Conservation (phyloP, 2,113 vertebrate species). For the Crocuta crocuta region DNA sequence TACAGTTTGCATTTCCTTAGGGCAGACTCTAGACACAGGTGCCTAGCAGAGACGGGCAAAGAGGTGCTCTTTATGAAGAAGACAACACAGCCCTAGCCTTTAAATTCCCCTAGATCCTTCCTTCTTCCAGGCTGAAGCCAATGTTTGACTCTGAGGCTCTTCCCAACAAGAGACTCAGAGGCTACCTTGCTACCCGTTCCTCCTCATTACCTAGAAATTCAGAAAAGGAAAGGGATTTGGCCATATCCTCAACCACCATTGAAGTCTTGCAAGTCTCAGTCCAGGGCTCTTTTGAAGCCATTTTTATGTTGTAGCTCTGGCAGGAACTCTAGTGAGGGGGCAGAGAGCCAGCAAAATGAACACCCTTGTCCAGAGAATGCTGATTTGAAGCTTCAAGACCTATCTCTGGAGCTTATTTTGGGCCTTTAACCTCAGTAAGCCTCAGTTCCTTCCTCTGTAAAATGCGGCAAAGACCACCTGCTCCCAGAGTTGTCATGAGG, state of each 20-base stretch:
- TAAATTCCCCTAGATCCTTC: background rate
- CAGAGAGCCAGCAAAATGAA: background rate
- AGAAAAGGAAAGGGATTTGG: constrained; percentile 16
- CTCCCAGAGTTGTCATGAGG: background rate
- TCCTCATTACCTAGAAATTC: background rate
- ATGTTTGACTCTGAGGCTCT: background rate
- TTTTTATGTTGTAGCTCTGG: background rate
- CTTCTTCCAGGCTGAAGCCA: background rate
- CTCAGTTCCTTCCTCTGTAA: constrained; percentile 9
- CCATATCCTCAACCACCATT: background rate
- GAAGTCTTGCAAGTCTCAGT: background rate
- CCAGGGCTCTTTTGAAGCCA: background rate
- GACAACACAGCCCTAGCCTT: background rate
- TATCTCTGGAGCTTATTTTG: background rate
- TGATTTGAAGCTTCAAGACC: background rate
- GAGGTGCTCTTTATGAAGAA: background rate
- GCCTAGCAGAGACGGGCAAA: background rate
- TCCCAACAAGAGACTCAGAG: background rate
- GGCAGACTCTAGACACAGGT: background rate
- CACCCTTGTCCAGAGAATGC: background rate
- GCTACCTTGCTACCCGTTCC: background rate
- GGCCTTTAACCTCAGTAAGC: constrained; percentile 11
- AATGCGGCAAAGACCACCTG: background rate
- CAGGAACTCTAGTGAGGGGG: background rate
- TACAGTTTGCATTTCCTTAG: background rate